Conservation (phyloP, 2,797 vertebrate species). For the Benthosema pterotum region DNA sequence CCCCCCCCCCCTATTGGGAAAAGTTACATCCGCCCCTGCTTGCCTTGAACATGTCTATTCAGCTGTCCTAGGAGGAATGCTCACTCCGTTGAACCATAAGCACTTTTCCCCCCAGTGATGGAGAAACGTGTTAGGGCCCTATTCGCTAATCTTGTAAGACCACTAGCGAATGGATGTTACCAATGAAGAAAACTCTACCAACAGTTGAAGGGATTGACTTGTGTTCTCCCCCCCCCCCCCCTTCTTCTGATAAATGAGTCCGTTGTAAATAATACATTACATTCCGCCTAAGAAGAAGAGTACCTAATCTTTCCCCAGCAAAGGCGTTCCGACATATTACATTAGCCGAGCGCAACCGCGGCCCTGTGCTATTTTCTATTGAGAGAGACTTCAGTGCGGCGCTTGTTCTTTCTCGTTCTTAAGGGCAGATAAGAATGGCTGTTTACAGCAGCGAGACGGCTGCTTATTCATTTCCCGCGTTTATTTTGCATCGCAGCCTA, state of each 20-base stretch:
- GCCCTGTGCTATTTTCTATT: neutral
- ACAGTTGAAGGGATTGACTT: conserved; percentile 5
- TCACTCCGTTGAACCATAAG: conserved; percentile 19
- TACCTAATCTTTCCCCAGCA: conserved; percentile 15
- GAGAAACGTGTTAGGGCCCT: conserved; percentile 48
- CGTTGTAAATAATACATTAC: conserved; percentile 35
- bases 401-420: neutral
- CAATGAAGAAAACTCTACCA: conserved; percentile 31
- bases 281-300: conserved; percentile 28
- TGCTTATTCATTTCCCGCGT: too few relatives aligned
- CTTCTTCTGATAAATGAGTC: conserved; percentile 11
- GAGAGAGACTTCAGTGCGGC: neutral
- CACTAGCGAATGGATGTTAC: conserved; percentile 30
- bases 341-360: conserved; percentile 18
- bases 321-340: conserved; percentile 35
- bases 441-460: too few relatives aligned
- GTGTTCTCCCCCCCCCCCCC: conserved; percentile 12
- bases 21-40: too few relatives aligned
- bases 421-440: neutral
- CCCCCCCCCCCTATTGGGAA: too few relatives aligned
- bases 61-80: conserved; percentile 43
- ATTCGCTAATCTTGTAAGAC: conserved; percentile 25
- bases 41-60: conserved; percentile 38
- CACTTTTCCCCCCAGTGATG: conserved; percentile 34
- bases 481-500: neutral